Conservation (phyloP, 2,113 vertebrate genomes). For the Brienomyrus brachyistius region DNA sequence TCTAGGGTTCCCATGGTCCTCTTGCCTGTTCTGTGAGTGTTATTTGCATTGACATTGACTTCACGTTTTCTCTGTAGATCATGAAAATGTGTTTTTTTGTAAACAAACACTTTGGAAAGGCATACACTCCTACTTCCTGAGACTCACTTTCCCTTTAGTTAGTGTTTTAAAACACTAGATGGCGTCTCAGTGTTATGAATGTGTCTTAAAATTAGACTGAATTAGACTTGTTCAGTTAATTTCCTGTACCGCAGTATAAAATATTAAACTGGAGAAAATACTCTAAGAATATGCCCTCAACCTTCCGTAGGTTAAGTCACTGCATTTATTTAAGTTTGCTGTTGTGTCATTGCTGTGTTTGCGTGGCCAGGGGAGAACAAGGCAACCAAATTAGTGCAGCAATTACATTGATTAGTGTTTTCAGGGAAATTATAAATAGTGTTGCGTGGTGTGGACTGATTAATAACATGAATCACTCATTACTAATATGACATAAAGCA, state of each 20-base stretch:
- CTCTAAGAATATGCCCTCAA: not conserved
- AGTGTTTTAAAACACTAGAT: constrained; percentile 3
- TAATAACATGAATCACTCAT: not conserved
- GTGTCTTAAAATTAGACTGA: not conserved
- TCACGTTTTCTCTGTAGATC: not conserved
- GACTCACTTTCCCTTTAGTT: not conserved
- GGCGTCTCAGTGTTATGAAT: not conserved
- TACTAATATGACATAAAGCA: not conserved
- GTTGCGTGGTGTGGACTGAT: not conserved
- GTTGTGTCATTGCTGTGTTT: not conserved
- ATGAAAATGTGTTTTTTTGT: not conserved
- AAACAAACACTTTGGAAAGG: not conserved
- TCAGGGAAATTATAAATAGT: not conserved
- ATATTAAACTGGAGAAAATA: not conserved
- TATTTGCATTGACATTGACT: not conserved
- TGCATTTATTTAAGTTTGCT: not conserved
- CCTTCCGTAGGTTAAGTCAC: not conserved
- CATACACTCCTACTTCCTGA: not conserved
- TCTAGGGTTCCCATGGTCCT: not conserved
- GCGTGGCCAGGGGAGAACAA: not conserved
- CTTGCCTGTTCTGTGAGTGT: not conserved
- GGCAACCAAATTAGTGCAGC: not conserved
- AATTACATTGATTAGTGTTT: not conserved
- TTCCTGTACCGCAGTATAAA: not conserved
- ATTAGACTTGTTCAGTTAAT: not conserved